Conservation (phyloP, 2,888 invertebrate genomes). For the Bhutanitis thaidina region DNA sequence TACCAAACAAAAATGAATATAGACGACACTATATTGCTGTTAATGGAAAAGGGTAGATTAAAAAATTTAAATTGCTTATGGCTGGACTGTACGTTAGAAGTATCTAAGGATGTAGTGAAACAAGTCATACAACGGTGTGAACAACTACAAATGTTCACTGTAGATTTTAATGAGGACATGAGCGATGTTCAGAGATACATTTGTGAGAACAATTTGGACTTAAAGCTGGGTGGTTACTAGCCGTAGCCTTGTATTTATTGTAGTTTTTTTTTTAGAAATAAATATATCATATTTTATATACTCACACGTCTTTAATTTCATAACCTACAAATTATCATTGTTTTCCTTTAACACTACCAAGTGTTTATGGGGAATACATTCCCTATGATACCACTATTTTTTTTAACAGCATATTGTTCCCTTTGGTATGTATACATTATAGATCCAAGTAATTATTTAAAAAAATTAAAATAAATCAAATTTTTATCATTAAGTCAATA, state of each 20-base stretch:
- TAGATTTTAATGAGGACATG: conserved; percentile 55
- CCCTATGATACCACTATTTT: no score
- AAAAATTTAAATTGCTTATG: conserved; percentile 56
- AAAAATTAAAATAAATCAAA: no score
- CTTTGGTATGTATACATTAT: no score
- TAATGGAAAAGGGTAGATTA: conserved; percentile 57
- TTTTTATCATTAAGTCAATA: no score
- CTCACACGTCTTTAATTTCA: conserved; percentile 7
- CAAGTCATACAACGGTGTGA: conserved; percentile 59
- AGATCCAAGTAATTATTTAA: no score
- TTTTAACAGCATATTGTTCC: no score
- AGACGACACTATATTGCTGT: conserved; percentile 50
- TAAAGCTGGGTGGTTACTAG: conserved; percentile 67
- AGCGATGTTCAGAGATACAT: conserved; percentile 58
- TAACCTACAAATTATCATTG: no score
- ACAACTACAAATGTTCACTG: conserved; percentile 57
- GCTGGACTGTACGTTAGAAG: conserved; percentile 70
- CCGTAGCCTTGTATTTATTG: conserved; percentile 27
- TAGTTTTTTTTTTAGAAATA: conserved; percentile 24
- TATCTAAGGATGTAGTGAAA: conserved; percentile 58
- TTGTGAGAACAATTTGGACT: conserved; percentile 63
- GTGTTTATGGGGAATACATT: no score
- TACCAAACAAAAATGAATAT: conserved; percentile 65
- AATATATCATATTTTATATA: conserved; percentile 15
- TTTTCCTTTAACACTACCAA: no score